phyloP scores from a whole-genome alignment of 2,888 invertebrate species.

The Ornithoptera alexandrae region DNA sequence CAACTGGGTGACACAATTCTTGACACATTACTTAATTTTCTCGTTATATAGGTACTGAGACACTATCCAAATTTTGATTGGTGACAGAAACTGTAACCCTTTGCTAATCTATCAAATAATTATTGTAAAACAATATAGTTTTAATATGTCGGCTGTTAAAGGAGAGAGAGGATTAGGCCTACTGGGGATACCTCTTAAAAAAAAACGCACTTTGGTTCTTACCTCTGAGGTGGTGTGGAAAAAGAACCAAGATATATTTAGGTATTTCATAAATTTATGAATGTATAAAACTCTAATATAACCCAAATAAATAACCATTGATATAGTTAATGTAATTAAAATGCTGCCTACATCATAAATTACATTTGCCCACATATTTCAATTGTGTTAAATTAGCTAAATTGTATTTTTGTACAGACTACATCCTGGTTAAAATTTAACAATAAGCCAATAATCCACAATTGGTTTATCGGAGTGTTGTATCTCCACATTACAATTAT shows the following conservation, averaged over 20 bases:
- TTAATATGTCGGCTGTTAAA: constrained; percentile 2
- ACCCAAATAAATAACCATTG: neutral
- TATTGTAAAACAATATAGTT: neutral
- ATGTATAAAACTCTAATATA: constrained; percentile 3
- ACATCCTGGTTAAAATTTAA: constrained; percentile 45
- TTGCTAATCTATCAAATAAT: neutral
- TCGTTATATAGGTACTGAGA: constrained; percentile 44
- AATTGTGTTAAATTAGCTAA: constrained; percentile 27
- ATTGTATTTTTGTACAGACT: constrained; percentile 31
- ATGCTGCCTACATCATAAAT: constrained; percentile 1
- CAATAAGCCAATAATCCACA: constrained; percentile 39
- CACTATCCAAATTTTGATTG: constrained; percentile 52
- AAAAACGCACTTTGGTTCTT: constrained; percentile 75
- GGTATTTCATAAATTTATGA: neutral
- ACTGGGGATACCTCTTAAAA: constrained; percentile 77
- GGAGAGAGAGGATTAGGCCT: constrained; percentile 71
- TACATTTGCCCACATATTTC: constrained; percentile 35
- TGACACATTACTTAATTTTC: constrained; percentile 69
- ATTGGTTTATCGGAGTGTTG: constrained; percentile 42
- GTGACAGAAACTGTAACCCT: neutral
- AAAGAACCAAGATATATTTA: constrained; percentile 48
- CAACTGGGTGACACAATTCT: constrained; percentile 75
- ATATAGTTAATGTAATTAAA: constrained; percentile 6
- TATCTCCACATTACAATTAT: constrained; percentile 38
- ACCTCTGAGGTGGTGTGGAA: constrained; percentile 77